phyloP scores from a whole-genome alignment of 1,140 invertebrate species.

The Lethocerus indicus region DNA sequence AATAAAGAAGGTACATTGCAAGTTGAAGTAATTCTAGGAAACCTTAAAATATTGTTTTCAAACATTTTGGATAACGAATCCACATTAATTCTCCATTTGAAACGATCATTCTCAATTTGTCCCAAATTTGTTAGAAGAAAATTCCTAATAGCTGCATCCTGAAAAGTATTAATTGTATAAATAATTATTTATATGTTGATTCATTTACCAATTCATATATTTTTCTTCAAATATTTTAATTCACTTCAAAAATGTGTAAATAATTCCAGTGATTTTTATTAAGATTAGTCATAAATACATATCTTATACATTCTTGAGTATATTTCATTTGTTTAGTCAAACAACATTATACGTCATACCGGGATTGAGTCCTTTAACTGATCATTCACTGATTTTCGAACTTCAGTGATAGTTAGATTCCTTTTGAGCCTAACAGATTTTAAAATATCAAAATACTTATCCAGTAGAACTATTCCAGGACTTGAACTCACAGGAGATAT shows the following conservation, averaged over 20 bases:
- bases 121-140: constrained; percentile 68
- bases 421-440: constrained; percentile 33
- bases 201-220: not conserved
- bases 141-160: constrained; percentile 32
- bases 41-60: constrained; percentile 37
- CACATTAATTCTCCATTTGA: constrained; percentile 58
- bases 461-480: constrained; percentile 40
- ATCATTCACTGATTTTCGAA: constrained; percentile 36
- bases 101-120: constrained; percentile 38
- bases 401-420: constrained; percentile 42
- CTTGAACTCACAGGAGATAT: constrained; percentile 57
- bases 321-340: not conserved
- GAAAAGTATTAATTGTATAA: constrained; percentile 11
- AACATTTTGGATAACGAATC: constrained; percentile 43
- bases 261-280: not conserved
- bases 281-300: not conserved
- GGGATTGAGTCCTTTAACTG: constrained; percentile 27
- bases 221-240: not conserved
- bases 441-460: constrained; percentile 47
- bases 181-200: too few relatives aligned
- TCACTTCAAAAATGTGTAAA: not conserved
- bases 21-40: constrained; percentile 31
- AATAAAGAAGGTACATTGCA: constrained; percentile 61
- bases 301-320: not conserved
- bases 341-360: constrained; percentile 10